These are phyloP conservation scores for Heliconius ethilla DNA, from an alignment of 2,888 invertebrate genomes.

Conservation along the genomic window DNA sequence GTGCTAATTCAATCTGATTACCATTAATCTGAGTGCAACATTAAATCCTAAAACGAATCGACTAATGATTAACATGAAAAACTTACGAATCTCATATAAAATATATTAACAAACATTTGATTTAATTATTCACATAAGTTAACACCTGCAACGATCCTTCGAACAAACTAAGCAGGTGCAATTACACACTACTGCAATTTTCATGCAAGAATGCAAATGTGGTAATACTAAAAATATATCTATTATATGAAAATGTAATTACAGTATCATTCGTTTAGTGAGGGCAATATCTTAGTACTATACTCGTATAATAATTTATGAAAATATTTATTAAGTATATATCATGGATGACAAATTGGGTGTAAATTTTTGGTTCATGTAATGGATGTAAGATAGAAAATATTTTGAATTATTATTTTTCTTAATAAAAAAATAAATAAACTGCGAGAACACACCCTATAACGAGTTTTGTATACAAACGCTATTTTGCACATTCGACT, in stretches of 20 bases:
- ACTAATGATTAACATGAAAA: slow-evolving; percentile 2
- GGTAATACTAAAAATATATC: background rate
- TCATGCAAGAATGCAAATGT: slow-evolving; percentile 6
- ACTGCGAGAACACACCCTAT: background rate
- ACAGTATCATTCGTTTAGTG: background rate
- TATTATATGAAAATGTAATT: background rate
- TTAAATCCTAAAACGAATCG: background rate
- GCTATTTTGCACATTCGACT: background rate
- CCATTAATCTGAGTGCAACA: background rate
- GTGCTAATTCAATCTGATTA: background rate
- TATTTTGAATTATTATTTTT: background rate
- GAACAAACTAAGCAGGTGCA: background rate
- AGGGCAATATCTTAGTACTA: background rate
- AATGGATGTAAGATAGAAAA: background rate
- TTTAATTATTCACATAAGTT: background rate
- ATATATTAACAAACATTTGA: background rate
- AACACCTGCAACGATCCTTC: slow-evolving; percentile 2
- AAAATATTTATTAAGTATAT: slow-evolving; percentile 2
- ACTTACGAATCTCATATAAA: background rate
- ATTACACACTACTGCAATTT: background rate
- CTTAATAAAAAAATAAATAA: background rate
- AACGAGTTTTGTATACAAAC: background rate
- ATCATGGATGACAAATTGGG: background rate
- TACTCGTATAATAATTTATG: background rate
- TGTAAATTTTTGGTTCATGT: background rate